Percentiles rank a stretch among this genome's conserved stretches.
phyloP scores from a whole-genome alignment of 2,888 invertebrate genomes.

The Meloe dianella region DNA sequence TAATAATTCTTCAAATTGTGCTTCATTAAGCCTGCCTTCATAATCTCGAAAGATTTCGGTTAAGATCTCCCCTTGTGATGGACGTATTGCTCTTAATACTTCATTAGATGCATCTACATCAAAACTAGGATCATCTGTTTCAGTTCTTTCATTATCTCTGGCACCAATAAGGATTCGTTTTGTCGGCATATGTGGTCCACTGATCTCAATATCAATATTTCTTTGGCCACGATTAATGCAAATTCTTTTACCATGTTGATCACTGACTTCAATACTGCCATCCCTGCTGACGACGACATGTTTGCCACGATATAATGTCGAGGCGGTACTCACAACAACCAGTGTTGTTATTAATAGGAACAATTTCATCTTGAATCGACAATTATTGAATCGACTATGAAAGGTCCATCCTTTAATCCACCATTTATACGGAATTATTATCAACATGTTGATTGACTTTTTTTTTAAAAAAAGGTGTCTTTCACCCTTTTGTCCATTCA shows the following conservation, averaged over 20 bases:
- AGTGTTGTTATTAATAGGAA: conserved; percentile 33
- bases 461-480: background rate
- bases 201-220: conserved; percentile 37
- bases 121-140: conserved; percentile 5
- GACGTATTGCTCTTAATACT: conserved; percentile 20
- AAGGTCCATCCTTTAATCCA: background rate
- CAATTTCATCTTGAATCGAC: conserved; percentile 36
- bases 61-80: conserved; percentile 33
- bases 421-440: background rate
- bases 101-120: conserved; percentile 18
- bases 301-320: conserved; percentile 30
- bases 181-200: conserved; percentile 34
- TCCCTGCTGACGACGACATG: conserved; percentile 37
- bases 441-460: background rate
- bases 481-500: no score
- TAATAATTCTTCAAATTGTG: conserved; percentile 36
- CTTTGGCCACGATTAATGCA: conserved; percentile 37
- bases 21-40: conserved; percentile 37
- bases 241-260: conserved; percentile 34
- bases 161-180: conserved; percentile 40
- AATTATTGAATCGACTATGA: background rate
- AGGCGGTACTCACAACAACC: conserved; percentile 26
- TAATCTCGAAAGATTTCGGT: conserved; percentile 36
- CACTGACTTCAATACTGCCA: conserved; percentile 39
- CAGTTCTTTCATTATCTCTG: no score